Evolutionary conservation across 1,140 invertebrate genomes (phyloP), one percentile per base, ranked within the genome.

Genomic region (Drosophila suzukii): DNA sequence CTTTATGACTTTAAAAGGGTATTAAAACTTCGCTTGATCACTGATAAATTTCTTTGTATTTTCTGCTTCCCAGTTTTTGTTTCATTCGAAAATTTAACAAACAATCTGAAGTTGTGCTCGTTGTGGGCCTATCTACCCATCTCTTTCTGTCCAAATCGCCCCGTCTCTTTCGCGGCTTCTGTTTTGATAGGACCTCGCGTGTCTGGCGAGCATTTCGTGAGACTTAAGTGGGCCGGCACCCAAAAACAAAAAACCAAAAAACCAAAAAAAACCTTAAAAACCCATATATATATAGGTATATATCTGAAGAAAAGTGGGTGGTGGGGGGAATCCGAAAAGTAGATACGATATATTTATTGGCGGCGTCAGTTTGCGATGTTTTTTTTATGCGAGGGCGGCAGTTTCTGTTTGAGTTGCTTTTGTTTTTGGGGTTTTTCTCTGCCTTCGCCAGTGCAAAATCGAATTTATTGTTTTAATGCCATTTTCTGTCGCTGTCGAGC

Each of bases 381-480:
- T 74, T 46, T 66, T 43, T 47, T 67, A 24, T 75, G 65, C 61
- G 61, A 39, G 65, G 65, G 65, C 39, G 38, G 47, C 65, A 51
- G 51, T 76, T 76, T 78, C 56, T 53, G 71, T 61, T 65, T 54
- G 53, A 54, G 62, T 61, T 75, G 60, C 65, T 68, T 68, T 67
- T 60, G 55, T 50, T 75, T 59, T 59, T 55, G 51, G 57, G 57
- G 53, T 51, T 73, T 62, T 38, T 32, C 32, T 41, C 20, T 67
- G 53, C 39, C 54, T 49, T 46, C 59, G 63, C 56, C 82, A 53
- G 70, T 63, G 75, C 65, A 68, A 88, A 88, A 89, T 88, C 83
- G 83, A 88, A 89, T 88, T 88, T 88, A 88, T 88, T 88, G 83
- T 88, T 89, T 88, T 88, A 88, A 88, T 88, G 83, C 83, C 83